These are phyloP conservation scores for Heliopora coerulea DNA, from an alignment of 92 coral and sea anemone genomes.

Conservation along the genomic window DNA sequence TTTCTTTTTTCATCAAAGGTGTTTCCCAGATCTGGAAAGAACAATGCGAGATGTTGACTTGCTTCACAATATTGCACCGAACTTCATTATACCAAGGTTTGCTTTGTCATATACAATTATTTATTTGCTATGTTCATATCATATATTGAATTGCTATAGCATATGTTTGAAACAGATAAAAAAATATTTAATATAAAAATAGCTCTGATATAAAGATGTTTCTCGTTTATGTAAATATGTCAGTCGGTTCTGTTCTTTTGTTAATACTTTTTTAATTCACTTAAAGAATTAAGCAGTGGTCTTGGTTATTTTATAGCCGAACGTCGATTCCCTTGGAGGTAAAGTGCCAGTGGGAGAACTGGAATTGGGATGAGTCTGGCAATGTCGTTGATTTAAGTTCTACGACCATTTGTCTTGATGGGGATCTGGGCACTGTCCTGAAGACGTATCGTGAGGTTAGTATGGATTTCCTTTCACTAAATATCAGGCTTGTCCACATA, in stretches of 20 bases:
- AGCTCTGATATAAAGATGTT: too few relatives aligned
- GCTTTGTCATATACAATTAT: too few relatives aligned
- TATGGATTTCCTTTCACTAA: background rate
- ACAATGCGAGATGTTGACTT: constrained; percentile 78
- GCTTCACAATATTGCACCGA: constrained; percentile 69
- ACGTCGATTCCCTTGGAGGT: constrained; percentile 74
- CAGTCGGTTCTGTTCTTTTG: too few relatives aligned
- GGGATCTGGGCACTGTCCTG: constrained; percentile 87
- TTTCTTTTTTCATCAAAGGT: constrained; percentile 32
- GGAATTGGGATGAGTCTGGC: constrained; percentile 55
- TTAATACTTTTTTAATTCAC: too few relatives aligned
- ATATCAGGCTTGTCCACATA: background rate
- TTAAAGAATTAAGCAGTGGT: background rate
- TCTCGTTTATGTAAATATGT: too few relatives aligned
- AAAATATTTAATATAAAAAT: too few relatives aligned
- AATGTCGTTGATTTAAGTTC: constrained; percentile 49
- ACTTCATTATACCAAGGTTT: constrained; percentile 78
- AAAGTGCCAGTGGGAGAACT: constrained; percentile 74
- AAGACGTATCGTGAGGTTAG: constrained; percentile 85
- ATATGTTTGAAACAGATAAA: too few relatives aligned
- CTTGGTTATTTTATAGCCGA: constrained; percentile 51
- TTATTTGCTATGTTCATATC: too few relatives aligned
- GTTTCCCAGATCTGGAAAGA: constrained; percentile 82
- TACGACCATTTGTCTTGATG: constrained; percentile 76
- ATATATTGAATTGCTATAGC: too few relatives aligned